Evolutionary conservation across 2,888 invertebrate species (phyloP).

Genomic region (Cheilosia grossa): DNA sequence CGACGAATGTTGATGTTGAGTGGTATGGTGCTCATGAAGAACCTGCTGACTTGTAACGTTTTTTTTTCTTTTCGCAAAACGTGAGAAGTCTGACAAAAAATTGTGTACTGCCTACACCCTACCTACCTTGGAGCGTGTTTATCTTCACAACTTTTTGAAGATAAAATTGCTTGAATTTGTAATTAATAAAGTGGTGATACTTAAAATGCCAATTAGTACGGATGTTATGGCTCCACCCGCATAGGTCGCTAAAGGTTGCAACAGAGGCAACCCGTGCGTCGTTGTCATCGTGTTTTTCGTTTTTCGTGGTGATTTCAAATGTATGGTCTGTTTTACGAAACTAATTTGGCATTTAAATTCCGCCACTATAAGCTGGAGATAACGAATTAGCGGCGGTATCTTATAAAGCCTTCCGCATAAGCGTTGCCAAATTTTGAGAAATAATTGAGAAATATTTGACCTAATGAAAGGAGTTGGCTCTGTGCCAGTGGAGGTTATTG

Average conservation of each 20-base stretch:
- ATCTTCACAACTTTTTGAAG: slow-evolving; percentile 39
- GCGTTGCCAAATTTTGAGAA: slow-evolving; percentile 11
- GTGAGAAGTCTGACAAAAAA: slow-evolving; percentile 43
- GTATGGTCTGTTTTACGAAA: slow-evolving; percentile 14
- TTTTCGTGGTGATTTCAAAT: slow-evolving; percentile 23
- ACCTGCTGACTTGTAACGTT: slow-evolving; percentile 45
- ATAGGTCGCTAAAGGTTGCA: slow-evolving; percentile 49
- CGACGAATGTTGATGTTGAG: slow-evolving; percentile 60
- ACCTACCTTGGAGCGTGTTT: slow-evolving; percentile 43
- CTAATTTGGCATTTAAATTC: slow-evolving; percentile 52
- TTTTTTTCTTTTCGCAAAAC: slow-evolving; percentile 14
- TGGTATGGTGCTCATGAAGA: slow-evolving; percentile 38
- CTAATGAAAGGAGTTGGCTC: slow-evolving; percentile 1
- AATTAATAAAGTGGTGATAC: slow-evolving; percentile 58
- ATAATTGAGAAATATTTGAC: slow-evolving; percentile 37
- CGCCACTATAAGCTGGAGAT: slow-evolving; percentile 21
- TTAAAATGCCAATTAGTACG: slow-evolving; percentile 70
- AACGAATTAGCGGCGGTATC: slow-evolving; percentile 13
- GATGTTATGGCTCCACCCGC: slow-evolving; percentile 63
- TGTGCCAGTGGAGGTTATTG: too few relatives aligned
- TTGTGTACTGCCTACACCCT: slow-evolving; percentile 49
- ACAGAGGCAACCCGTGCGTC: slow-evolving; percentile 26
- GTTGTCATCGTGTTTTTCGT: slow-evolving; percentile 10
- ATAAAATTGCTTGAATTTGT: slow-evolving; percentile 68
- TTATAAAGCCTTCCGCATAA: slow-evolving; percentile 23